Conservation (phyloP, 1,140 invertebrate species). For the Cherax quadricarinatus region DNA sequence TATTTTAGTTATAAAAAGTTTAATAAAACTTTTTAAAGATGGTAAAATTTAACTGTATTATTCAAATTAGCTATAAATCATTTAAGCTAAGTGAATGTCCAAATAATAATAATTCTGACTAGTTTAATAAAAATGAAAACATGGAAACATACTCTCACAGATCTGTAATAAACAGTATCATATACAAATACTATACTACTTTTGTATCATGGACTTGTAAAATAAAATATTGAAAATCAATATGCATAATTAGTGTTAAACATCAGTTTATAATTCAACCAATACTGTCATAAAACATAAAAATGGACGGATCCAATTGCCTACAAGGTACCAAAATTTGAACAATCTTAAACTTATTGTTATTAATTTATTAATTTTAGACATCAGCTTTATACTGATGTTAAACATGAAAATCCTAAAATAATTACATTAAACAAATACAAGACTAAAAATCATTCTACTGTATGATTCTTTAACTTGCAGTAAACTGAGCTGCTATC, state of each 20-base stretch:
- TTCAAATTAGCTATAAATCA: background rate
- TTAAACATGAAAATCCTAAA: background rate
- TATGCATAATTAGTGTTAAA: background rate
- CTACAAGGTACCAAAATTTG: background rate
- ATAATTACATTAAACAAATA: background rate
- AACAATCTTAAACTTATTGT: background rate
- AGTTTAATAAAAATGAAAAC: background rate
- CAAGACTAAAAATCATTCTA: no score
- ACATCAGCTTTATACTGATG: background rate
- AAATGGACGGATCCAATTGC: background rate
- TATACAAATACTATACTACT: background rate
- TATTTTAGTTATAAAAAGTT: background rate
- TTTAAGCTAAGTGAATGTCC: background rate
- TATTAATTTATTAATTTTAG: background rate
- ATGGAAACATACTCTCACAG: background rate
- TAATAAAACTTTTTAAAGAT: background rate
- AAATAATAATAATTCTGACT: background rate
- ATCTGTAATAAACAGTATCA: background rate
- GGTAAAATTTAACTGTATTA: background rate
- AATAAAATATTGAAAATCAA: constrained; percentile 2
- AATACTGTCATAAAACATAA: constrained; percentile 10
- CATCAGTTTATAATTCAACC: background rate
- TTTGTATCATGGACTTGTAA: background rate
- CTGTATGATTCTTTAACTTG: background rate
- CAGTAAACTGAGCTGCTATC: constrained; percentile 49